Evolutionary conservation across 2,888 invertebrate genomes (phyloP).

Genomic region (Xiphydria camelus): DNA sequence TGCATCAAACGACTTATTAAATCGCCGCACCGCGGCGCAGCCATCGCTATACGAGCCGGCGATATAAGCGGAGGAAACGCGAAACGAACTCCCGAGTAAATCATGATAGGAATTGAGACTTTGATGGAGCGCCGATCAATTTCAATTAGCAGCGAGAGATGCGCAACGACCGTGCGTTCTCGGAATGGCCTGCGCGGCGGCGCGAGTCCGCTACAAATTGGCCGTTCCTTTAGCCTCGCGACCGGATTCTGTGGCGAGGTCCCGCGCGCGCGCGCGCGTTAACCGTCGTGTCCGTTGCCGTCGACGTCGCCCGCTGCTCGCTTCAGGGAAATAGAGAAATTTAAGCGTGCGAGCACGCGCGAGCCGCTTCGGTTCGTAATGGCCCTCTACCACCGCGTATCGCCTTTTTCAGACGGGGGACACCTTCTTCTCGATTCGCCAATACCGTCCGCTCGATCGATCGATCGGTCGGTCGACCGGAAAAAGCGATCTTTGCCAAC

Average conservation of each 20-base stretch:
- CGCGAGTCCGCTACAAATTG: neutral
- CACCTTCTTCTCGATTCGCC: neutral
- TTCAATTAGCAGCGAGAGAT: conserved; percentile 13
- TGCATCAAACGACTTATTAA: too few species aligned
- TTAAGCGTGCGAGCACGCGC: conserved; percentile 4
- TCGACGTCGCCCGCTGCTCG: too few species aligned
- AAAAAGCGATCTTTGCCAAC: conserved; percentile 2
- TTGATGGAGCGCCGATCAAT: conserved; percentile 8
- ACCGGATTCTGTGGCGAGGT: too few species aligned
- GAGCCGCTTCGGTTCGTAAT: neutral
- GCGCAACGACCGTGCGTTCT: conserved; percentile 1
- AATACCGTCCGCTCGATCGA: neutral
- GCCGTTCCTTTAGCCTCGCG: too few species aligned
- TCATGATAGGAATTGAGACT: conserved; percentile 2
- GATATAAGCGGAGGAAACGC: too few species aligned
- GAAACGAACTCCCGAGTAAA: too few species aligned
- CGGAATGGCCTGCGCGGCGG: neutral
- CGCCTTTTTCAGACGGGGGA: conserved; percentile 3
- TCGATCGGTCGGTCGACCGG: conserved; percentile 1
- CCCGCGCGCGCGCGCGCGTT: too few species aligned
- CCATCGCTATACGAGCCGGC: too few species aligned
- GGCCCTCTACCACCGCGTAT: neutral
- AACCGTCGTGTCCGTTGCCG: too few species aligned
- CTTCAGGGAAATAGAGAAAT: conserved; percentile 3
- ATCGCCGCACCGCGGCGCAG: too few species aligned